These are phyloP conservation scores for Drosophila arawakana DNA, from an alignment of 1,140 invertebrate species.

Conservation along the genomic window DNA sequence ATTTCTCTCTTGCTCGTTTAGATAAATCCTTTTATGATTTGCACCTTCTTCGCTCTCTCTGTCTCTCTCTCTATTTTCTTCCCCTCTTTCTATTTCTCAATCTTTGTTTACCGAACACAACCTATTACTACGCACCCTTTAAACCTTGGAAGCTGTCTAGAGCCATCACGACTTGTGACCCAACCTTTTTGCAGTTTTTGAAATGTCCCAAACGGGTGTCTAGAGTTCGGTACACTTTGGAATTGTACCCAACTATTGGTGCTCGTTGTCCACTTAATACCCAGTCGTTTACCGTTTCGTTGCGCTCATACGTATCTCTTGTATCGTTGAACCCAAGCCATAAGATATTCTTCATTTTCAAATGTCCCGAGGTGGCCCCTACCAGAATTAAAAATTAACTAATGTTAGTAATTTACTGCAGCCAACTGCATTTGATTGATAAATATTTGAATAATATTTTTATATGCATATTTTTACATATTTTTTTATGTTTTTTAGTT, in stretches of 20 bases:
- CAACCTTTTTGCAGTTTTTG: slow-evolving; percentile 31
- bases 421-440: slow-evolving; percentile 35
- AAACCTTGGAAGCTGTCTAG: slow-evolving; percentile 37
- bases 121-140: slow-evolving; percentile 20
- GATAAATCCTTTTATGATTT: slow-evolving; percentile 45
- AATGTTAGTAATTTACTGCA: slow-evolving; percentile 75
- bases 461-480: slow-evolving; percentile 49
- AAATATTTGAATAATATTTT: slow-evolving; percentile 59
- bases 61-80: slow-evolving; percentile 16
- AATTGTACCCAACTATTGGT: slow-evolving; percentile 24
- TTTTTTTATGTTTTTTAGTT: slow-evolving; percentile 71
- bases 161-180: slow-evolving; percentile 49
- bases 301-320: slow-evolving; percentile 37
- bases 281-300: slow-evolving; percentile 41
- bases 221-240: slow-evolving; percentile 23
- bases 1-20: slow-evolving; percentile 37
- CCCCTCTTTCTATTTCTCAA: slow-evolving; percentile 17
- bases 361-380: slow-evolving; percentile 52
- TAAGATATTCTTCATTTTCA: slow-evolving; percentile 47
- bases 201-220: slow-evolving; percentile 13
- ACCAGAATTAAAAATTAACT: slow-evolving; percentile 47
- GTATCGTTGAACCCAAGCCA: slow-evolving; percentile 61
- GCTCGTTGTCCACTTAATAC: slow-evolving; percentile 37
- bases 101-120: slow-evolving; percentile 26
- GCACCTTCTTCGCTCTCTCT: slow-evolving; percentile 32